Conservation (phyloP, 2,113 vertebrate genomes). For the Polypterus bichir region DNA sequence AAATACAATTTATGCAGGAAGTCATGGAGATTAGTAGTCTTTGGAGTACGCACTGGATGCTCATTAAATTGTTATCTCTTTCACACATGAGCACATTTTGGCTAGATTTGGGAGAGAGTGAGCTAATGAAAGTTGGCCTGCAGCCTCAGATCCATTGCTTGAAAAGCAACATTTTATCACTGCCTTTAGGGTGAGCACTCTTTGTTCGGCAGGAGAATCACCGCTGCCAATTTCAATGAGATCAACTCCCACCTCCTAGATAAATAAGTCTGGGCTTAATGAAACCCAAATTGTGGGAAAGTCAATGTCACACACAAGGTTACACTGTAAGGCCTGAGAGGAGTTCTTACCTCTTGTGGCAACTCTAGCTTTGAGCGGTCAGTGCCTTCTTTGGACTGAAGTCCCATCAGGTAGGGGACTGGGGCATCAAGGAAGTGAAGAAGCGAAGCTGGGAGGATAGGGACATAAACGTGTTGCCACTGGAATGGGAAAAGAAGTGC, state of each 20-base stretch:
- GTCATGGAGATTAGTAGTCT: slow-evolving; percentile 30
- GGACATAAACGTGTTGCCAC: slow-evolving; percentile 94
- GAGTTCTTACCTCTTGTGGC: slow-evolving; percentile 76
- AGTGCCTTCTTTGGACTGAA: slow-evolving; percentile 81
- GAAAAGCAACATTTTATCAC: not conserved
- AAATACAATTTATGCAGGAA: slow-evolving; percentile 38
- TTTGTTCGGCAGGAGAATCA: not conserved
- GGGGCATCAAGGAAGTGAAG: slow-evolving; percentile 92
- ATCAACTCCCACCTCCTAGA: too few relatives aligned
- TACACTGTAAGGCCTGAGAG: too few relatives aligned
- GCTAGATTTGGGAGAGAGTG: not conserved
- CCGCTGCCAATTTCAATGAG: not conserved
- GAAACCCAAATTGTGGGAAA: too few relatives aligned
- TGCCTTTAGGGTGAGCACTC: not conserved
- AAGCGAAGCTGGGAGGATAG: slow-evolving; percentile 83
- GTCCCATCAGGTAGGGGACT: slow-evolving; percentile 88
- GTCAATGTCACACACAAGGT: too few relatives aligned
- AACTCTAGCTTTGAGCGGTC: slow-evolving; percentile 87
- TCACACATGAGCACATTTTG: slow-evolving; percentile 19
- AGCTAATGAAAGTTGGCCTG: not conserved
- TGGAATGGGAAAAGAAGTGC: slow-evolving; percentile 89
- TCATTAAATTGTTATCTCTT: slow-evolving; percentile 39
- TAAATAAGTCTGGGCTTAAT: too few relatives aligned
- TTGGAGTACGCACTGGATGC: slow-evolving; percentile 25
- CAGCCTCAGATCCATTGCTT: not conserved